Evolutionary conservation across 2,797 vertebrate genomes (phyloP), one percentile per base, ranked within the genome.

Genomic region (Scolopax rusticola): DNA sequence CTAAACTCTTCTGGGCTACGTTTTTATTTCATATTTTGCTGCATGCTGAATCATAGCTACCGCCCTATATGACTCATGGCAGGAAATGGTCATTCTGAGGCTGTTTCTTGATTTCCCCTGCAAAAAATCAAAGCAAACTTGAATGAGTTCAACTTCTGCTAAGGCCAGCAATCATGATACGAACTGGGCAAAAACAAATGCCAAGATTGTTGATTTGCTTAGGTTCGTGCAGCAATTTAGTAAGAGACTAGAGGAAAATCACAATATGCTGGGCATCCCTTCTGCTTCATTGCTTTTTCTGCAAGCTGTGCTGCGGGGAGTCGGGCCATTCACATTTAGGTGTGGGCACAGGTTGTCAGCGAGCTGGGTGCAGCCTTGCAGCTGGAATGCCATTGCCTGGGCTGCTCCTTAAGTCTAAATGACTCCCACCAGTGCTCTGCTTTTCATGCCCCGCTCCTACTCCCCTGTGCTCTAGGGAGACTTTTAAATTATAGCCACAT

Each of bases 291-390:
- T 27, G 28, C 8, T 82, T 75, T 45, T 80, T 23, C 80, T 70
- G 38, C 48, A 70, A 59, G 15, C 48, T 63, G 7, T 75, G 32
- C 57, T 47, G 6, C 1, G 1, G 30, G 28, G 15, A 67, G 15
- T 41, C 3, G 4, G 30, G 45, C 45, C 8, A 33, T 69, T 54
- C 71, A 63, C 32, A 57, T 65, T 88, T 51, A 81, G 70, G 51
- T 2, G 8, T 25, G 64, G 36, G 9, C 56, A 16, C 14, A 56
- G n/a, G 25, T 87, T 2, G 1, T 27, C 1, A 0, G 20, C 43
- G 64, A 24, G 9, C 16, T 51, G 27, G 2, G 24, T 17, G 36
- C 17, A 75, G 38, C 15, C 75, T 40, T 67, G 38, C n/a, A 82
- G 18, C 45, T 70, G 40, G 68, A 90, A 71, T 73, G 63, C 27